These are phyloP conservation scores for Thera obeliscata DNA, from an alignment of 2,888 invertebrate species.

Conservation along the genomic window DNA sequence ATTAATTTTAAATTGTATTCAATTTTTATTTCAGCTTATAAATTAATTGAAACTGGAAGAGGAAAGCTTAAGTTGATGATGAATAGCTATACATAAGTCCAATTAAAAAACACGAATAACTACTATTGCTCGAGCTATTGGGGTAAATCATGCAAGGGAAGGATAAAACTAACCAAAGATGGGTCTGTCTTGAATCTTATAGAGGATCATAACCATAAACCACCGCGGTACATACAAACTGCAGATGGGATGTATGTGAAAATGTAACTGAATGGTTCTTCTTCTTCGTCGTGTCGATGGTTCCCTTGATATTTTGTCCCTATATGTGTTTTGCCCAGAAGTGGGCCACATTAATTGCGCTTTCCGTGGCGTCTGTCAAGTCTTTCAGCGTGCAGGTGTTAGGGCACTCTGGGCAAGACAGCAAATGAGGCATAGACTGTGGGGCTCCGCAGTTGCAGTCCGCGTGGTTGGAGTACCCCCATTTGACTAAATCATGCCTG, in stretches of 20 bases:
- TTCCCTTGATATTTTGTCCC: no score
- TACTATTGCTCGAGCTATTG: conserved; percentile 22
- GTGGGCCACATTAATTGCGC: no score
- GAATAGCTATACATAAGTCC: conserved; percentile 21
- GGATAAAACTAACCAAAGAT: conserved; percentile 39
- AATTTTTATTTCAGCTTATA: conserved; percentile 18
- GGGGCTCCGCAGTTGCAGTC: no score
- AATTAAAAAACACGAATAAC: not conserved
- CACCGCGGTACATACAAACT: conserved; percentile 42
- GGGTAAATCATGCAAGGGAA: conserved; percentile 16
- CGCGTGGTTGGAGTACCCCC: no score
- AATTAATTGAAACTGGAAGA: conserved; percentile 20
- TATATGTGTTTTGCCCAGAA: no score
- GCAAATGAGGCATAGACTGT: no score
- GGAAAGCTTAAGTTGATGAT: conserved; percentile 22
- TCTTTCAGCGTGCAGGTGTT: no score
- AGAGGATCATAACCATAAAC: conserved; percentile 49
- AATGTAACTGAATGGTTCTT: not conserved
- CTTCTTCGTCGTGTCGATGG: no score
- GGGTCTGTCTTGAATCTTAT: conserved; percentile 41
- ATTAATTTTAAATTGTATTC: no score
- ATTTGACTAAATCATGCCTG: no score
- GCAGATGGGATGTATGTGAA: conserved; percentile 13
- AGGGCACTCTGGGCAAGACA: no score
- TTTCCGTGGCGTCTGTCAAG: no score